These are phyloP conservation scores for Pilophorus perplexus DNA, from an alignment of 2,888 invertebrate genomes.

Conservation along the genomic window DNA sequence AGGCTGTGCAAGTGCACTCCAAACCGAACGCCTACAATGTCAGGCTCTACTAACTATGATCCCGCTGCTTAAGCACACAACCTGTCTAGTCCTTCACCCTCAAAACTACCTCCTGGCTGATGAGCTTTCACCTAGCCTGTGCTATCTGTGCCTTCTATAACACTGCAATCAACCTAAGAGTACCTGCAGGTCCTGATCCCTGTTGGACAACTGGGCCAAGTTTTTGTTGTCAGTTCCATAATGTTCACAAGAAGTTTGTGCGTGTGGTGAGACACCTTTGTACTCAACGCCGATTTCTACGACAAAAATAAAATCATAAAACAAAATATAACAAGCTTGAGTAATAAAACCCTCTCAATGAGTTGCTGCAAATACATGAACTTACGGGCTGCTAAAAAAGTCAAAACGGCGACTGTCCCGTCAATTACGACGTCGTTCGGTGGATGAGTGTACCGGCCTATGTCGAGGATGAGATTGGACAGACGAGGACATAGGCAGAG, in stretches of 20 bases:
- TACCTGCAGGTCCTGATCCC: slow-evolving; percentile 31
- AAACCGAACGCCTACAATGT: too few relatives aligned
- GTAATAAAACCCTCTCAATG: not conserved
- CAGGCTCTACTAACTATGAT: too few relatives aligned
- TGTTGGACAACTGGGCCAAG: slow-evolving; percentile 28
- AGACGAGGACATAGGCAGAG: slow-evolving; percentile 65
- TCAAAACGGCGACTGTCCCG: slow-evolving; percentile 65
- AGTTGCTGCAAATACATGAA: too few relatives aligned
- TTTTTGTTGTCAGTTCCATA: slow-evolving; percentile 20
- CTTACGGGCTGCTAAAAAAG: slow-evolving; percentile 41
- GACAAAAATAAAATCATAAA: slow-evolving; percentile 33
- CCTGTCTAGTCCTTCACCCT: too few relatives aligned
- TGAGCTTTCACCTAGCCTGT: too few relatives aligned
- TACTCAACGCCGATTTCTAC: slow-evolving; percentile 44
- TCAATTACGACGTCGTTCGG: slow-evolving; percentile 59
- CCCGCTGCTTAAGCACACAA: too few relatives aligned
- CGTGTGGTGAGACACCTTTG: slow-evolving; percentile 27
- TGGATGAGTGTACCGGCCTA: slow-evolving; percentile 62
- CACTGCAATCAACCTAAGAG: too few relatives aligned
- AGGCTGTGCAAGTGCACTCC: too few relatives aligned
- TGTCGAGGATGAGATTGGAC: slow-evolving; percentile 61
- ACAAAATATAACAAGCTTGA: not conserved
- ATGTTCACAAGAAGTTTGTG: not conserved
- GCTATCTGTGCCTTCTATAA: too few relatives aligned
- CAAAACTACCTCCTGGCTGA: too few relatives aligned